phyloP scores from a whole-genome alignment of 1,140 invertebrate genomes.

The Cotesia chilonis region DNA sequence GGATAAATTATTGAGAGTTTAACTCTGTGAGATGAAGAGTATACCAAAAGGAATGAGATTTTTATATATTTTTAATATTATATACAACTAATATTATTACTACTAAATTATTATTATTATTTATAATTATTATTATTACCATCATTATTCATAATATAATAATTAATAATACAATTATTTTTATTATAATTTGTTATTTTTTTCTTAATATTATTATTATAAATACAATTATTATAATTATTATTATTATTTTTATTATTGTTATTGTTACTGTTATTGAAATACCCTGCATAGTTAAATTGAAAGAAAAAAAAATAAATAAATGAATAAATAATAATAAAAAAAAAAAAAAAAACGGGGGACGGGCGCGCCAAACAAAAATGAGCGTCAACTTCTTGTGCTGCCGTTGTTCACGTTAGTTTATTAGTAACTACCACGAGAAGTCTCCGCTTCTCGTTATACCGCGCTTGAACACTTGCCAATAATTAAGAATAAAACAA shows the following conservation, averaged over 20 bases:
- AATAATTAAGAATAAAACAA: conserved; percentile 32
- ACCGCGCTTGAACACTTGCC: conserved; percentile 33
- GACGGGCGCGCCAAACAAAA: conserved; percentile 78
- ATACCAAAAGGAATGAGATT: conserved; percentile 4
- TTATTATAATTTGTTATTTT: not conserved
- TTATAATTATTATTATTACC: conserved; percentile 16
- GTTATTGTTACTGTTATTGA: conserved; percentile 26
- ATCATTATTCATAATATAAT: not conserved
- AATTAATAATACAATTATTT: not conserved
- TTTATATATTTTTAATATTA: conserved; percentile 24
- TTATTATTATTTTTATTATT: conserved; percentile 12
- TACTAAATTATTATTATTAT: not conserved
- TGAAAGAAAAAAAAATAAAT: not conserved
- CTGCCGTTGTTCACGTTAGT: conserved; percentile 53
- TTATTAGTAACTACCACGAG: conserved; percentile 45
- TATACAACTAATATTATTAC: conserved; percentile 21
- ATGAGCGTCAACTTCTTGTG: conserved; percentile 95
- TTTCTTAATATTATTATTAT: conserved; percentile 17
- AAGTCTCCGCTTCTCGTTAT: conserved; percentile 34
- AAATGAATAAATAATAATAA: conserved; percentile 20
- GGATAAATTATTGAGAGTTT: conserved; percentile 11
- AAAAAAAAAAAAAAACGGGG: conserved; percentile 26
- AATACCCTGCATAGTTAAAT: conserved; percentile 9
- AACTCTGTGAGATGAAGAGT: not conserved
- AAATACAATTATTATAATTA: conserved; percentile 12